Evolutionary conservation across 2,888 invertebrate species (phyloP).

Genomic region (Coenonympha arcania): DNA sequence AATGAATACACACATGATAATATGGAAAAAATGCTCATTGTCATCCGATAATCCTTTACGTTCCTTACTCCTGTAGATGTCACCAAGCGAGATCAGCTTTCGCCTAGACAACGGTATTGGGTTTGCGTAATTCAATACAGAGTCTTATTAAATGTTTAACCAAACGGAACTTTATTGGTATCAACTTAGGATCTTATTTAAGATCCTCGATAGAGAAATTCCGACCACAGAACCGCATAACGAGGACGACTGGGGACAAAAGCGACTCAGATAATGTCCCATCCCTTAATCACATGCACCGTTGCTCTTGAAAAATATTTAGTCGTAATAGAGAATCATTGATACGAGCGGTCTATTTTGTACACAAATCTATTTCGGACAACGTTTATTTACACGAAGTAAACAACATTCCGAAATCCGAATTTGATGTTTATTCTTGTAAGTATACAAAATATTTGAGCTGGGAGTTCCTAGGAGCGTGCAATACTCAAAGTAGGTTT

Average conservation of each 20-base stretch:
- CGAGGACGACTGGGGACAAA: constrained; percentile 61
- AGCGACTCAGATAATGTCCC: constrained; percentile 65
- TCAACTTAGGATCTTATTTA: constrained; percentile 17
- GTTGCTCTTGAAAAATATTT: constrained; percentile 68
- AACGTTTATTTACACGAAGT: constrained; percentile 19
- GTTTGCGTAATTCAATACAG: constrained; percentile 72
- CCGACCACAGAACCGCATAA: constrained; percentile 66
- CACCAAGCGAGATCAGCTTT: constrained; percentile 71
- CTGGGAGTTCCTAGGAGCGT: background rate
- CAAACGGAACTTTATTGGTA: constrained; percentile 16
- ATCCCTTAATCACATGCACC: constrained; percentile 74
- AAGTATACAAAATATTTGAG: background rate
- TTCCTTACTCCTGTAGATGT: constrained; percentile 58
- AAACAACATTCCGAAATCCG: constrained; percentile 35
- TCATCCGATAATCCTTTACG: constrained; percentile 74
- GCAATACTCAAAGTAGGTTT: too few species aligned
- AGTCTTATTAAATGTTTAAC: constrained; percentile 33
- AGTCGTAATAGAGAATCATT: constrained; percentile 53
- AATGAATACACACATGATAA: constrained; percentile 51
- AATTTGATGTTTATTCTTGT: constrained; percentile 2
- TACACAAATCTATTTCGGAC: constrained; percentile 55
- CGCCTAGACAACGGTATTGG: constrained; percentile 65
- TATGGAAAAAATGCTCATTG: constrained; percentile 60
- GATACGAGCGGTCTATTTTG: constrained; percentile 49
- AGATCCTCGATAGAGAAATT: constrained; percentile 27